phyloP scores from a whole-genome alignment of 1,140 invertebrate genomes.

The Bathynomus jamesi region DNA sequence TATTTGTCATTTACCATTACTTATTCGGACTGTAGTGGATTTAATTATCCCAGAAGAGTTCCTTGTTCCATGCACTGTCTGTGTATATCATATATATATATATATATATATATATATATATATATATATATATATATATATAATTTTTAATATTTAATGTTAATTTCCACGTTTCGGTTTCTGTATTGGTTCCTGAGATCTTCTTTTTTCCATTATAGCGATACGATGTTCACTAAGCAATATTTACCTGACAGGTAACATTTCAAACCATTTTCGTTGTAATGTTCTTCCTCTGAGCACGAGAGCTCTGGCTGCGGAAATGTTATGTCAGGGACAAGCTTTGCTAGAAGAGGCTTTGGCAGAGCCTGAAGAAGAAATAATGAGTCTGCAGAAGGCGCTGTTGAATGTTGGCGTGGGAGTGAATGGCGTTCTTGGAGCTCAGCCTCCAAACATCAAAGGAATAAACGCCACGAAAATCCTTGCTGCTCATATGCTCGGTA shows the following conservation, averaged over 20 bases:
- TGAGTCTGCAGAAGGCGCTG: background rate
- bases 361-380: background rate
- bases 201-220: background rate
- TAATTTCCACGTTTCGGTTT: too few species aligned
- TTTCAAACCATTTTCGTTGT: background rate
- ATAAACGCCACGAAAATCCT: conserved; percentile 3
- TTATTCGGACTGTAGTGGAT: too few species aligned
- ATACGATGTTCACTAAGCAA: background rate
- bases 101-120: conserved; percentile 2
- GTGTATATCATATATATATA: background rate
- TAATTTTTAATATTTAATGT: conserved; percentile 1
- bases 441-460: conserved; percentile 5
- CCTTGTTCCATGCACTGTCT: background rate
- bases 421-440: conserved; percentile 1
- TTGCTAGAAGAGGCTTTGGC: background rate
- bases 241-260: background rate
- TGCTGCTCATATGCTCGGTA: conserved; percentile 8
- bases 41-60: too few species aligned
- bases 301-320: background rate
- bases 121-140: conserved; percentile 14
- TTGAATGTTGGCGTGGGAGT: conserved; percentile 1
- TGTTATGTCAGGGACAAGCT: background rate
- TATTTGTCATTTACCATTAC: too few species aligned
- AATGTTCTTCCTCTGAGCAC: conserved; percentile 1
- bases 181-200: background rate